Percentiles rank a stretch among this genome's conserved stretches.
Conservation (phyloP, 2,888 invertebrate species). For the Eubasilissa splendida region DNA sequence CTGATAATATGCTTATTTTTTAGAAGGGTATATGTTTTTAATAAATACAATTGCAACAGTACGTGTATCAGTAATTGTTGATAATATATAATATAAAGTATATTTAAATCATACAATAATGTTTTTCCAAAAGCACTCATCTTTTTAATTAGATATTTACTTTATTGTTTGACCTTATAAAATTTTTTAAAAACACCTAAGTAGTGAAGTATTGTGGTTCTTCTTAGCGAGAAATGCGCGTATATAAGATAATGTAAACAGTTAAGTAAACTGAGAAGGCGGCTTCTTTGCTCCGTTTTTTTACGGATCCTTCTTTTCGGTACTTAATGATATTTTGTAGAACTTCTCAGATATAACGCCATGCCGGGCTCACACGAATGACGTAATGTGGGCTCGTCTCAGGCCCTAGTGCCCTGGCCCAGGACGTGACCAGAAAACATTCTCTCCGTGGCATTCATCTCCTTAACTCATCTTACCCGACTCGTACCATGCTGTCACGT, state of each 20-base stretch:
- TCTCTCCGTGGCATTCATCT: slow-evolving; percentile 9
- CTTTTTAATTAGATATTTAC: no score
- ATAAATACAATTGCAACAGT: no score
- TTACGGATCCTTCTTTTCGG: slow-evolving; percentile 26
- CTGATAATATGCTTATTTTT: no score
- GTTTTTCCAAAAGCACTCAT: no score
- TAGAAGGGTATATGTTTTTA: no score
- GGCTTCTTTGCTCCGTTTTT: slow-evolving; percentile 29
- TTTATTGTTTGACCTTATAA: no score
- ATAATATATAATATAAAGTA: no score
- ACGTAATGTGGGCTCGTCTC: slow-evolving; percentile 26
- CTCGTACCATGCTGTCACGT: slow-evolving; percentile 6
- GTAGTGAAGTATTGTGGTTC: no score
- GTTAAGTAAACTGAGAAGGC: slow-evolving; percentile 5
- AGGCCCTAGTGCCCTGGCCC: slow-evolving; percentile 18
- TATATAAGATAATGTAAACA: neutral
- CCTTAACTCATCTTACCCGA: neutral
- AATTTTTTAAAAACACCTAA: no score
- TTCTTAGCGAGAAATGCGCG: neutral
- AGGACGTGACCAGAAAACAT: slow-evolving; percentile 42
- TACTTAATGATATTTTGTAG: slow-evolving; percentile 30
- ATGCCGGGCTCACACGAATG: slow-evolving; percentile 12
- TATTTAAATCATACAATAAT: no score
- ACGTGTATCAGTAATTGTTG: no score
- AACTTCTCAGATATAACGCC: slow-evolving; percentile 11